Base-by-base conservation (phyloP, 2,113 vertebrate genomes). In the Percopsis transmontana region DNA sequence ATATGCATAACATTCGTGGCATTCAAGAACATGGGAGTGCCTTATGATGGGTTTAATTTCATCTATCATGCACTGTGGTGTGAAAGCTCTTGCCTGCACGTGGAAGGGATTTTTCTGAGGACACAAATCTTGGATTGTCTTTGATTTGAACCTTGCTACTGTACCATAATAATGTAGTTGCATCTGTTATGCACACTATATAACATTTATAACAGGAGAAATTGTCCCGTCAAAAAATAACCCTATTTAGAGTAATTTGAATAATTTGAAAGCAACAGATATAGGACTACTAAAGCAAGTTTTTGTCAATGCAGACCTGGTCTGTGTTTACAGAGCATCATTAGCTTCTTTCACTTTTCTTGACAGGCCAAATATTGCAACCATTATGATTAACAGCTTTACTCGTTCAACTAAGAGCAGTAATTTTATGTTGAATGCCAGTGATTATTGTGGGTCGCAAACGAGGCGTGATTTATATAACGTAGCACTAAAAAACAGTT, bases 21-120 rank as follows among this genome's bases (percentile, higher is more conserved):
- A 68, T 72, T 77, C 33, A 70, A 87, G 82, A 90, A 90, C 88
- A 77, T 86, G 80, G 87, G 86, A 82, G 89, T 74, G 87, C 58
- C 80, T 65, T 19, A 40, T 15, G 2, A 39, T 5, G 33, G 67
- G 42, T 74, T 87, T 55, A 53, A 41, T 69, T 81, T 72, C 68
- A 82, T 78, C 79, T 55, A 62, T 77, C 66, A 83, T 68, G 50
- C 20, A 63, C 42, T 59, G 18, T 57, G 72, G 70, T 74, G 61
- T 78, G 68, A 67, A 78, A 74, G 61, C 60, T 61, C 62, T 52
- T 54, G 45, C 57, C 61, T 54, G 48, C 61, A 66, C 62, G 71
- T 23, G 71, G 58, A 58, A 64, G 50, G 15, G 45, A 62, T 51
- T 65, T 62, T 66, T 21, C n/a, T 67, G 27, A 48, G 19, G n/a